Percentiles rank a stretch among this genome's conserved stretches.
Conservation (phyloP, 1,140 invertebrate genomes). For the Eriosoma lanigerum region DNA sequence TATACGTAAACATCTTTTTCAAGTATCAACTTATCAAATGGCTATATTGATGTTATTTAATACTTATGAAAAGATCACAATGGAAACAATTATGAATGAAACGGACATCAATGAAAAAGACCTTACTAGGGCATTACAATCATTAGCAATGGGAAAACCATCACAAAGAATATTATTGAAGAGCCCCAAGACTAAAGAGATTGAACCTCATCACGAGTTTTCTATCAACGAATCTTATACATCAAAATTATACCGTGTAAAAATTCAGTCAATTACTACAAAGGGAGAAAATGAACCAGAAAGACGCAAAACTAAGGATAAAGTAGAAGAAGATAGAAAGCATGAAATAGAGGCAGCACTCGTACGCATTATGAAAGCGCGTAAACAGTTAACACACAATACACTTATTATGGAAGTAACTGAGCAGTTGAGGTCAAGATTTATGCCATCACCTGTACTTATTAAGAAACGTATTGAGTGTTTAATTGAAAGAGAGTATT, state of each 20-base stretch:
- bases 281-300: constrained; percentile 99
- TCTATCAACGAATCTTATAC: constrained; percentile 97
- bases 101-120: constrained; percentile 98
- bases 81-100: constrained; percentile 81
- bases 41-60: constrained; percentile 98
- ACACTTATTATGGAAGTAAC: constrained; percentile 96
- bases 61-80: constrained; percentile 83
- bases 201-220: constrained; percentile 89
- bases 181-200: constrained; percentile 92
- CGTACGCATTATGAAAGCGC: constrained; percentile 98
- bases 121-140: constrained; percentile 91
- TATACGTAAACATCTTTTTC: constrained; percentile 88
- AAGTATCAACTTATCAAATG: constrained; percentile 89
- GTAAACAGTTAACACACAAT: constrained; percentile 93
- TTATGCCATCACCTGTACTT: constrained; percentile 94
- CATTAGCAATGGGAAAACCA: constrained; percentile 95
- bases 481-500: constrained; percentile 97
- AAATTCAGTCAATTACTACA: constrained; percentile 91
- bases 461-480: constrained; percentile 99
- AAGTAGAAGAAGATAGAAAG: constrained; percentile 98
- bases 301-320: constrained; percentile 93
- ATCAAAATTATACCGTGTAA: constrained; percentile 93
- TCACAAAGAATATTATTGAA: constrained; percentile 94
- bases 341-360: constrained; percentile 99
- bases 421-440: constrained; percentile 92